Percentiles rank a stretch among this genome's conserved stretches.
phyloP scores from a whole-genome alignment of 1,140 invertebrate genomes.

The Agrilus planipennis region DNA sequence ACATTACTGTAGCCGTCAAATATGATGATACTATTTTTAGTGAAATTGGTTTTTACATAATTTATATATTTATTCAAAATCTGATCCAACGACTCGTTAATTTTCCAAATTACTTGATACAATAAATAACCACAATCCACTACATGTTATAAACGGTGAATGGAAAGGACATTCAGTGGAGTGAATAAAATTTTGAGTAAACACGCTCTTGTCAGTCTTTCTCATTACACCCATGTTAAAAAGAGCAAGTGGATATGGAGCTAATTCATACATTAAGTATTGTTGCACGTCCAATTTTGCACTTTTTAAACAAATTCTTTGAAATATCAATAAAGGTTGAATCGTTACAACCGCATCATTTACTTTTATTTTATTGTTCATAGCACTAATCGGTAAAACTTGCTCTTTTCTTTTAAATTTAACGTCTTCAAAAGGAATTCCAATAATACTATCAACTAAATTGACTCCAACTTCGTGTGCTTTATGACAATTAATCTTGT shows the following conservation, averaged over 20 bases:
- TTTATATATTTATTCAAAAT: not conserved
- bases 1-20: not conserved
- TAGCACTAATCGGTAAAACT: not conserved
- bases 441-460: not conserved
- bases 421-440: not conserved
- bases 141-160: too few species aligned
- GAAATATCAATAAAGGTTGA: not conserved
- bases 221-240: not conserved
- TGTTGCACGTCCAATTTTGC: not conserved
- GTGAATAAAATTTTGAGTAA: too few species aligned
- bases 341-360: conserved; percentile 1
- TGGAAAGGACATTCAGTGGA: too few species aligned
- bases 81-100: not conserved
- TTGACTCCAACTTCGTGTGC: too few species aligned
- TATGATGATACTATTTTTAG: not conserved
- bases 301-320: conserved; percentile 2
- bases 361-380: conserved; percentile 2
- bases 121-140: not conserved
- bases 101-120: not conserved
- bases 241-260: not conserved
- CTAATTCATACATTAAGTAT: conserved; percentile 1
- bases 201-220: not conserved
- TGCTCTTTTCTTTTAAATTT: not conserved
- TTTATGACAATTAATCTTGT: conserved; percentile 1
- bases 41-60: not conserved